Conservation (phyloP, 2,797 vertebrate species). For the Saxicola maurus region DNA sequence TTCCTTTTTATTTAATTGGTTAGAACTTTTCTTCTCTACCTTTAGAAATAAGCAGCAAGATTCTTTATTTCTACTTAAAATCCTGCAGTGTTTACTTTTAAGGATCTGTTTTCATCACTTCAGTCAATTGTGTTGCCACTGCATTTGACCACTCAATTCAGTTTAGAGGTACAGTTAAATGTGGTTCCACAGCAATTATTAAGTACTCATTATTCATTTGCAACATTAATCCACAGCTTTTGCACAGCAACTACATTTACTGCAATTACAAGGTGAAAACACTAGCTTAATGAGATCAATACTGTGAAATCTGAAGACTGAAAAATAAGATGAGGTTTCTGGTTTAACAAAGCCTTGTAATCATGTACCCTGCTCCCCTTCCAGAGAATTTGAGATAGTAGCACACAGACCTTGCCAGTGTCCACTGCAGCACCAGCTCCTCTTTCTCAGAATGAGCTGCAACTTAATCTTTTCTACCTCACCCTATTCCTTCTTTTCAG, state of each 20-base stretch:
- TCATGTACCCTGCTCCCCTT: background rate
- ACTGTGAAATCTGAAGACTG: slow-evolving; percentile 18
- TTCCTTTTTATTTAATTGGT: background rate
- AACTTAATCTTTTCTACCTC: background rate
- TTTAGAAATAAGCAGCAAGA: background rate
- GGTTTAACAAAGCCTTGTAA: background rate
- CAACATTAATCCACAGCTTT: background rate
- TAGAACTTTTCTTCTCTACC: background rate
- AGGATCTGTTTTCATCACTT: background rate
- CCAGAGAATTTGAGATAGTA: background rate
- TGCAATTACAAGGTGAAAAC: slow-evolving; percentile 4
- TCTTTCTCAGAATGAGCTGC: background rate
- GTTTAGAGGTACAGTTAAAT: background rate
- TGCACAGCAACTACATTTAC: background rate
- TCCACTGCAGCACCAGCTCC: background rate
- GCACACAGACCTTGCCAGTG: background rate
- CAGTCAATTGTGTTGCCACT: background rate
- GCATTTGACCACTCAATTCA: background rate
- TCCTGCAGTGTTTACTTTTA: background rate
- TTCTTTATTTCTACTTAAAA: background rate
- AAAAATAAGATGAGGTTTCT: slow-evolving; percentile 38
- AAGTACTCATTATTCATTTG: slow-evolving; percentile 1
- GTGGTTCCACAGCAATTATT: background rate
- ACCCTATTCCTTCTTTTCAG: background rate
- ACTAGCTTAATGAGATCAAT: slow-evolving; percentile 12